Percentiles rank a stretch among this genome's conserved stretches.
These are phyloP conservation scores for Galeopterus variegatus DNA, from an alignment of 2,113 vertebrate genomes.

Conservation along the genomic window DNA sequence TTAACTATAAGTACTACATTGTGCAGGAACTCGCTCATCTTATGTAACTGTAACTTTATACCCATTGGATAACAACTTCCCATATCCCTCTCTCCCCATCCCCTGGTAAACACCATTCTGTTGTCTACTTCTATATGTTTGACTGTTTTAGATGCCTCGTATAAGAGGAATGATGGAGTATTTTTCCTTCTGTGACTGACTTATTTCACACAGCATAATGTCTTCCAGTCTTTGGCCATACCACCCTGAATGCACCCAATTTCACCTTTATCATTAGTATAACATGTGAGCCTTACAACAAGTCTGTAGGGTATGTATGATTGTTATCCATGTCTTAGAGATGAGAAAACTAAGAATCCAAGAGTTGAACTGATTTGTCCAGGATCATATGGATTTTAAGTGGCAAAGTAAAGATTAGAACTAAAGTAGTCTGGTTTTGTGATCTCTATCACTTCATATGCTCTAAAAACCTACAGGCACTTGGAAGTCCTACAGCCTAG, in stretches of 20 bases:
- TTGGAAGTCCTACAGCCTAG: conserved; percentile 5
- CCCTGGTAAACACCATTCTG: not conserved
- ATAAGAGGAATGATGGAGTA: not conserved
- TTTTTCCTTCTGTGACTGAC: not conserved
- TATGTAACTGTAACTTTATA: not conserved
- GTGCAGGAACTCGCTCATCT: not conserved
- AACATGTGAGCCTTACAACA: not conserved
- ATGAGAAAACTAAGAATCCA: not conserved
- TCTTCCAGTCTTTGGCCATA: not conserved
- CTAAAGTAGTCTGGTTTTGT: conserved; percentile 17
- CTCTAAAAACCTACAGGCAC: not conserved
- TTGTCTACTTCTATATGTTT: not conserved
- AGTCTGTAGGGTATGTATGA: not conserved
- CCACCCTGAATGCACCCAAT: not conserved
- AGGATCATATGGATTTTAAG: not conserved
- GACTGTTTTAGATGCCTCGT: not conserved
- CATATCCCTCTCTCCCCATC: no score
- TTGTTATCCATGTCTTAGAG: not conserved
- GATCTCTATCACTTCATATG: not conserved
- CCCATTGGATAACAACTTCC: not conserved
- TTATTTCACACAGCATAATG: not conserved
- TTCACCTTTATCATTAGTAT: not conserved
- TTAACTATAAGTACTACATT: not conserved
- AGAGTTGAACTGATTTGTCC: conserved; percentile 22
- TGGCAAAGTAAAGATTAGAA: conserved; percentile 35